Base-by-base conservation (phyloP, 2,113 vertebrate genomes). In the Cottus gobio region DNA sequence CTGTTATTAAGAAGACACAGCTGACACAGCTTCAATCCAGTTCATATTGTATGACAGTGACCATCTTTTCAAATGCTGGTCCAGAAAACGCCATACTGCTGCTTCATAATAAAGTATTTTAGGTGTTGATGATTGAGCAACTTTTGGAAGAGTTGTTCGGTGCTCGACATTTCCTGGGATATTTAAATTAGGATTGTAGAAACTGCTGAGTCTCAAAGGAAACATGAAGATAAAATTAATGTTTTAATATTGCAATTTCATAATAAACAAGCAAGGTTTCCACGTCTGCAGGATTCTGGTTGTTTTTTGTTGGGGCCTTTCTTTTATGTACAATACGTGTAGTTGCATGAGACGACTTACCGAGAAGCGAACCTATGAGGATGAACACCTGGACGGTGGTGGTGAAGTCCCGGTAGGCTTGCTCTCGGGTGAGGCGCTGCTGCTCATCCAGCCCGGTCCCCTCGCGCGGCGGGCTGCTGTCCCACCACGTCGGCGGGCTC, bases 341-440 rank as follows among this genome's bases (percentile, higher is more conserved):
- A 1, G 72, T 2, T 60, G 24, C 6, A 1, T 39, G n/a, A 12
- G 18, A 18, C 9, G 58, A 84, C 97, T 96, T 85, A 98, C 98
- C 97, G 75, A 99, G 92, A 62, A 99, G 89, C 4, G 97, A 97
- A 34, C 96, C 97, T 1, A 98, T 46, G 72, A 99, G 97, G 93
- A 98, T 96, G 93, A 99, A 79, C 20, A 97, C 78, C 87, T 98
- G 98, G 26, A 95, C 91, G 2, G 95, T 75, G 81, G 96, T 98
- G 79, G 96, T 95, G 95, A 98, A 98, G 85, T 96, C 95, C 61
- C 96, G 90, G 94, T 99, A 99, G 36, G 93, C 94, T 91, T 93
- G 95, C 65, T 96, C 96, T 36, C 95, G 90, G 75, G 91, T 37
- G 34, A 86, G 81, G 52, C 84, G 88, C 78, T 80, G 90, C 80